These are phyloP conservation scores for Rhopalosiphum maidis DNA, from an alignment of 1,140 invertebrate species.

Conservation along the genomic window DNA sequence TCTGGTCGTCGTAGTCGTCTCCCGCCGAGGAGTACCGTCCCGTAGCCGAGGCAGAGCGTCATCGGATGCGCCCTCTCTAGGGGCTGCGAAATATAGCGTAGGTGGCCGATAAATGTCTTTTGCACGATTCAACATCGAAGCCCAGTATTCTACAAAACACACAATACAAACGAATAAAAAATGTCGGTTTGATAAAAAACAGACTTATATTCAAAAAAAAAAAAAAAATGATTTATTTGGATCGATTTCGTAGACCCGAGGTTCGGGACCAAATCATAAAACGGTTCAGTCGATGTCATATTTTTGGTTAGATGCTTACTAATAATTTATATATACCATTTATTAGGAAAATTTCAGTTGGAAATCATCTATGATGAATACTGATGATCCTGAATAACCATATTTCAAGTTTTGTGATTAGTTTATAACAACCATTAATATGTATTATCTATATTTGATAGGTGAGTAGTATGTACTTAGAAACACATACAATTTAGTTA, in stretches of 20 bases:
- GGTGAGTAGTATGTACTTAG: not conserved
- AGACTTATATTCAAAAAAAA: not conserved
- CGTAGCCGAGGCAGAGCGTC: not conserved
- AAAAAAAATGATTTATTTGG: not conserved
- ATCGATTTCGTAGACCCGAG: not conserved
- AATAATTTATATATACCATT: not conserved
- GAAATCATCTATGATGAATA: not conserved
- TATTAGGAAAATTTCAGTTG: not conserved
- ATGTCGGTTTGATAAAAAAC: not conserved
- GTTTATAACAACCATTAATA: not conserved
- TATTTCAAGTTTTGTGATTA: not conserved
- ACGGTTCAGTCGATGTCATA: too few relatives aligned
- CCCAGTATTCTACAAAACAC: not conserved
- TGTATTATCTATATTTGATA: not conserved
- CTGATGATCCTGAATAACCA: not conserved
- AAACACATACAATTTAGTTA: not conserved
- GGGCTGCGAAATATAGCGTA: not conserved
- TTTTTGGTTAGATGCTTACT: not conserved
- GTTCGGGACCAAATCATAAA: not conserved
- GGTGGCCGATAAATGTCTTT: not conserved
- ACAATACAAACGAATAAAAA: not conserved
- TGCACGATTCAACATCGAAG: not conserved
- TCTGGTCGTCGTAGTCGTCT: not conserved
- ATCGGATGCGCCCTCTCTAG: not conserved
- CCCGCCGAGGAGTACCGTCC: not conserved